These are phyloP conservation scores for Nasonia longicornis DNA, from an alignment of 1,140 invertebrate genomes.

Conservation along the genomic window DNA sequence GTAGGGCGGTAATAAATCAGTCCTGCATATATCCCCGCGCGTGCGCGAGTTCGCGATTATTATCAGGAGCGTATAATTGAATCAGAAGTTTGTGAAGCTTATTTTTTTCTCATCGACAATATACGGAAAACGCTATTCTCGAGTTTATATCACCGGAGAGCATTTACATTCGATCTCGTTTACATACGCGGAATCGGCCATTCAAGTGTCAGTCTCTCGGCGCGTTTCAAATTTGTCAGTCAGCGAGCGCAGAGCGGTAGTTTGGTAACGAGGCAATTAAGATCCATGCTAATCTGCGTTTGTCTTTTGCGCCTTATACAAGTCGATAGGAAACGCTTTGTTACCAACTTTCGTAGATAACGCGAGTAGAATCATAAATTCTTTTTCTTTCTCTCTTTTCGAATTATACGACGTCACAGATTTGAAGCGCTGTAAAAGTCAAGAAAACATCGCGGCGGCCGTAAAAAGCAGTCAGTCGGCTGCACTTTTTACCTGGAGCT, in stretches of 20 bases:
- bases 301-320: too few relatives aligned
- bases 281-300: too few relatives aligned
- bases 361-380: too few relatives aligned
- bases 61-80: conserved; percentile 2
- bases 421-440: background rate
- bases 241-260: too few relatives aligned
- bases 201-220: conserved; percentile 9
- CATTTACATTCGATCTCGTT: conserved; percentile 9
- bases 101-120: background rate
- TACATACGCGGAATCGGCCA: background rate
- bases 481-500: background rate
- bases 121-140: background rate
- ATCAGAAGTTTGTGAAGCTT: background rate
- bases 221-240: background rate
- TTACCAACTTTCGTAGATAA: too few relatives aligned
- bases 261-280: background rate
- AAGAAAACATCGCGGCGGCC: background rate
- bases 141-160: background rate
- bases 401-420: background rate
- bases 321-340: too few relatives aligned
- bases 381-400: background rate
- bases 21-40: background rate
- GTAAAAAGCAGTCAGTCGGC: background rate
- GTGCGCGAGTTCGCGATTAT: background rate
- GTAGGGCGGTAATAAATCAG: conserved; percentile 1